Evolutionary conservation across 1,140 invertebrate genomes (phyloP), one percentile per base, ranked within the genome.

Genomic region (Temnothorax longispinosus): DNA sequence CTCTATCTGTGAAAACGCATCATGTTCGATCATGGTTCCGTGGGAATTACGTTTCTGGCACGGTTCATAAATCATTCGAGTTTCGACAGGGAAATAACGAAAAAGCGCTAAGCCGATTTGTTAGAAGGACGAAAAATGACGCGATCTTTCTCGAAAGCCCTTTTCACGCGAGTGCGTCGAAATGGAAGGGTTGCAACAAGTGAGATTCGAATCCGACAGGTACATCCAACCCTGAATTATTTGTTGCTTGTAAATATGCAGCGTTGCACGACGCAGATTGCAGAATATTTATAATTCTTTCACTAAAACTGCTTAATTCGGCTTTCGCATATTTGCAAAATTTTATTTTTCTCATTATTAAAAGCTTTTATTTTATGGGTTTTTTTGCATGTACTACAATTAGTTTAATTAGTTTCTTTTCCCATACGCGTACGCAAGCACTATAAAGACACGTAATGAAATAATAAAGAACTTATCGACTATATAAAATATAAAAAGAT

Each of bases 121-220:
- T 21, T 21, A 38, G n/a, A n/a, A 41, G 32, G 11, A 52, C 7
- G 47, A 67, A 21, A 80, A 80, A 65, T 65, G 44, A 65, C 32
- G 21, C 32, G 41, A 38, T 65, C 18, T 52, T 52, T 52, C 44
- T 47, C 41, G 41, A 38, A 50, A 78, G 76, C 60, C 7, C 44
- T 65, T 38, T 54, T 80, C 47, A 21, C 3, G n/a, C 76, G 1
- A n/a, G 35, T 38, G n/a, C 27, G 32, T 67, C 35, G 11, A 67
- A 52, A 54, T 52, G n/a, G 32, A 80, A 38, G 27, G 62, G 27
- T 52, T 52, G 76, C 76, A 80, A 80, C 76, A 80, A 80, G 60
- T 80, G 60, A 80, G 44, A 54, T 52, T 65, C 18, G 32, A 65
- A 65, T 80, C 76, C 60, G 44, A 80, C 76, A 62, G 56, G 13